These are phyloP conservation scores for Hippopotamus amphibius DNA, from an alignment of 2,113 vertebrate species.

Conservation along the genomic window DNA sequence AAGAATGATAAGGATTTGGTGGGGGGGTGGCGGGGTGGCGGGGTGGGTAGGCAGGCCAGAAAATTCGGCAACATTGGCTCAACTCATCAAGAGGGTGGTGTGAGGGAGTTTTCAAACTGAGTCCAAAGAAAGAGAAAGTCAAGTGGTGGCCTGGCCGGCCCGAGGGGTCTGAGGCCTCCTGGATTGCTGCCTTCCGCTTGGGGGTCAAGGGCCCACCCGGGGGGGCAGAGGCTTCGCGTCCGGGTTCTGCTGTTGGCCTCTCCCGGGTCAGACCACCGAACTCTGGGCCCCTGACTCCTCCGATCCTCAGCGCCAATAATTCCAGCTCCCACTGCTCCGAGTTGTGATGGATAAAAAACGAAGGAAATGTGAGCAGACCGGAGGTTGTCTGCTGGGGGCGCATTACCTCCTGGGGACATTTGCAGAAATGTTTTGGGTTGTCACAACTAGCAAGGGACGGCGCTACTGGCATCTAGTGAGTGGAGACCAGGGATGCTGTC, in stretches of 20 bases:
- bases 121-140: not conserved
- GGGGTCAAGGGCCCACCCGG: not conserved
- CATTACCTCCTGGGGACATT: not conserved
- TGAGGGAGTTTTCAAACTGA: not conserved
- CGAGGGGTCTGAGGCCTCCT: not conserved
- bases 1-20: conserved; percentile 82
- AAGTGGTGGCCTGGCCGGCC: not conserved
- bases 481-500: not conserved
- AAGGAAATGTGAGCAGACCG: not conserved
- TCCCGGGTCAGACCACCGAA: not conserved
- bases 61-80: conserved; percentile 49
- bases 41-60: not conserved
- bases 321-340: not conserved
- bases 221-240: not conserved
- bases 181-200: not conserved
- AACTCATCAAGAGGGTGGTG: not conserved
- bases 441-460: not conserved
- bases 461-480: not conserved
- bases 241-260: not conserved
- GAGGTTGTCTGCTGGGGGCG: fast-evolving
- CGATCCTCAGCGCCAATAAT: fast-evolving
- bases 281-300: not conserved
- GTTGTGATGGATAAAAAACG: not conserved
- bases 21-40: not conserved
- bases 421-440: fast-evolving